Base-by-base conservation (phyloP, 2,113 vertebrate genomes). In the Cyprinus carpio region DNA sequence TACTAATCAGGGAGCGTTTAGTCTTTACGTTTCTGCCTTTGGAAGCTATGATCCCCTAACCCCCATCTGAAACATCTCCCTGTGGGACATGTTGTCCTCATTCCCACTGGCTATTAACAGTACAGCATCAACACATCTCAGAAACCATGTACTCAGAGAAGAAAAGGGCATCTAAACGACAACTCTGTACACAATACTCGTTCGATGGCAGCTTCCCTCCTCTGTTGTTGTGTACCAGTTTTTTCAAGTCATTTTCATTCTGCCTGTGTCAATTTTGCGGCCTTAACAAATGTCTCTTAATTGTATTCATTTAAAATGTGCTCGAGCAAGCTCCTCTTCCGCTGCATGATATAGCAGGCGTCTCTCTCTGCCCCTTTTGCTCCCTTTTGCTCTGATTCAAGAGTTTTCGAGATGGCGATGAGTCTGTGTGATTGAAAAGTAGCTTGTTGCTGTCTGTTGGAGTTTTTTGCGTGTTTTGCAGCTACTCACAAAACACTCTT, bases 141-240 rank as follows among this genome's bases (percentile, higher is more conserved):
- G 77, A 81, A 86, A 79, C n/a, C 84, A 72, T 85, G 77, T 85
- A 85, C 81, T 81, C 77, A 85, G 65, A 37, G 23, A 76, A 29
- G 27, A 20, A 80, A 37, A 80, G 34, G 54, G 20, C 62, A 72
- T 64, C 37, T 23, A 49, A 72, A 60, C 8, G 4, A 74, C 20
- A 54, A 56, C 82, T 65, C 43, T 2, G 67, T 64, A 54, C 69
- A 84, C 77, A 81, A 34, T 81, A 31, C 67, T 71, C 18, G n/a
- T 56, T 51, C 81, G 67, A 67, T 46, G 69, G 51, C 29, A 51
- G 49, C 69, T 80, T 40, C 58, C 37, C 49, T 85, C 54, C 72
- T 15, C 20, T n/a, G 31, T 79, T 80, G 23, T 81, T 58, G 49
- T 69, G 77, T 27, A n/a, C n/a, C 16, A 23, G n/a, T 40, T 85